Base-by-base conservation (phyloP, 2,113 vertebrate genomes). In the Rhagologus leucostigma region DNA sequence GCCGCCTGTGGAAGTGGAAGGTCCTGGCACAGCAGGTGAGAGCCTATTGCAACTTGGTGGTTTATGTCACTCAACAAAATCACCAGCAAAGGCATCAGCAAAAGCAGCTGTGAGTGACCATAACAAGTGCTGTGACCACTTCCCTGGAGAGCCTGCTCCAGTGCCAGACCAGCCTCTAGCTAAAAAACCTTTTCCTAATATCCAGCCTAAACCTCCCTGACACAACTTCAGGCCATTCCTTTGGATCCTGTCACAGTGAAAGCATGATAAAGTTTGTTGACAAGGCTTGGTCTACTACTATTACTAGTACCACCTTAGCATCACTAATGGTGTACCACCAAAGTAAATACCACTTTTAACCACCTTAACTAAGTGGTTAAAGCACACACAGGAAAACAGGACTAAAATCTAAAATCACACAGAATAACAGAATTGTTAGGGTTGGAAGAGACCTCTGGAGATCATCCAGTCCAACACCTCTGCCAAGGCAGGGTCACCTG, bases 21-120 rank as follows among this genome's bases (percentile, higher is more conserved):
- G 21, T 26, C 14, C 17, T 42, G 44, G 42, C 13, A 41, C 0
- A 0, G 37, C 44, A 59, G 1, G 27, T 5, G 27, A 50, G 18
- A 27, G 46, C 5, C 15, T 12, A 10, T 10, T 60, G 14, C 46
- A 37, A 18, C 32, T 52, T 33, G 21, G 37, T 1, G 0, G 11
- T 60, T 68, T 60, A 9, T 37, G 55, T 16, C n/a, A 19, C 46
- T 39, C 37, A 46, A 37, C 23, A 19, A 52, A 69, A 46, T 46
- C 55, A 52, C 6, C 15, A 17, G 33, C 37, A 68, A 60, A 68
- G 22, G 22, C n/a, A 60, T 37, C 33, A 44, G 22, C 39, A 60
- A 77, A 87, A 44, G 17, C 53, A 65, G 15, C 3, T 24, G 15
- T 35, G 20, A 65, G 49, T 24, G 20, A 80, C 26, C 33, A 32